Evolutionary conservation across 64 coral and sea anemone genomes (phyloP).

Genomic region (Stichodactyla mertensii): DNA sequence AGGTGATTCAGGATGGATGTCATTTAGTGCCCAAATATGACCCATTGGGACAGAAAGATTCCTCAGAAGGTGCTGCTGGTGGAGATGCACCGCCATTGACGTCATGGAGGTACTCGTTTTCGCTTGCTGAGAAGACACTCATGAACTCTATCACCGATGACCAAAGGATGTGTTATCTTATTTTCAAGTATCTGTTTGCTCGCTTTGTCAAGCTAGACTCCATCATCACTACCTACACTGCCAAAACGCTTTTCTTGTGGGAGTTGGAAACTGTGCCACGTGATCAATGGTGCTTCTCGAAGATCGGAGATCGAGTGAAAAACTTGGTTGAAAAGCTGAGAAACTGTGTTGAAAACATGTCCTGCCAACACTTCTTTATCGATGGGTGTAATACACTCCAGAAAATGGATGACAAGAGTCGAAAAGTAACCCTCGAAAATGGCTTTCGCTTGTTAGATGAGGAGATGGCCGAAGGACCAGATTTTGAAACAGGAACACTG

Average conservation of each 20-base stretch:
- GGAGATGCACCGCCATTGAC: not conserved
- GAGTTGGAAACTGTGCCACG: slow-evolving; percentile 29
- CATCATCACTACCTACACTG: slow-evolving; percentile 40
- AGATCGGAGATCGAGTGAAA: slow-evolving; percentile 42
- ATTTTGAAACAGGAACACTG: slow-evolving; percentile 20
- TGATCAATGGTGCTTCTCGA: slow-evolving; percentile 25
- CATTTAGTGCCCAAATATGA: slow-evolving; percentile 58
- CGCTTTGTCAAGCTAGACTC: slow-evolving; percentile 32
- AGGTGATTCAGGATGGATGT: slow-evolving; percentile 36
- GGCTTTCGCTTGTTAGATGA: slow-evolving; percentile 40
- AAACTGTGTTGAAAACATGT: slow-evolving; percentile 30
- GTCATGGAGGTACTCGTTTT: slow-evolving; percentile 45
- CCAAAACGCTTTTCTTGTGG: slow-evolving; percentile 53
- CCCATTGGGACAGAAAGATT: not conserved
- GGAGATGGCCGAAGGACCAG: slow-evolving; percentile 39
- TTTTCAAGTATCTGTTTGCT: slow-evolving; percentile 48
- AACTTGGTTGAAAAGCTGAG: slow-evolving; percentile 39
- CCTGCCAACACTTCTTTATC: slow-evolving; percentile 41
- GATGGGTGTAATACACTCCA: slow-evolving; percentile 32
- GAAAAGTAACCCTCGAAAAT: slow-evolving; percentile 18
- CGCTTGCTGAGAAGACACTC: slow-evolving; percentile 42
- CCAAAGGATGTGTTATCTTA: slow-evolving; percentile 49
- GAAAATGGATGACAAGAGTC: slow-evolving; percentile 46
- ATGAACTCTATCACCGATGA: slow-evolving; percentile 57
- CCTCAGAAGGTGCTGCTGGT: not conserved